Evolutionary conservation across 37 sponge, comb jelly and placozoan genomes (phyloP).

Genomic region (Aphrocallistes beatrix): DNA sequence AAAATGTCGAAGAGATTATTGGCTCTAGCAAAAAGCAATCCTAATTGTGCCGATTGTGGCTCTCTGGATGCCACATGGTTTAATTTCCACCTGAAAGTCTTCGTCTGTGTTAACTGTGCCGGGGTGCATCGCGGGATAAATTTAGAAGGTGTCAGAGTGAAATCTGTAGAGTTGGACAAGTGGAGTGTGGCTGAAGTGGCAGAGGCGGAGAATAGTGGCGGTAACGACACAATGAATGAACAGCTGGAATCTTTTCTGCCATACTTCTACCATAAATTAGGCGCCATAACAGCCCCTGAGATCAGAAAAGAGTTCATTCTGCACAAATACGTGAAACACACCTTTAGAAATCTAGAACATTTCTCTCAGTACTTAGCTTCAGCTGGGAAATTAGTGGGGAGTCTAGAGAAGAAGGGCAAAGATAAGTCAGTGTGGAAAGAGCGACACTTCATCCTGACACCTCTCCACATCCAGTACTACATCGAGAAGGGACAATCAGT

Average conservation of each 20-base stretch:
- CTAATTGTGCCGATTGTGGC: background rate
- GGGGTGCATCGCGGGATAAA: background rate
- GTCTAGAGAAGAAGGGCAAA: background rate
- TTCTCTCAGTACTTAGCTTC: background rate
- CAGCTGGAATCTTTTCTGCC: background rate
- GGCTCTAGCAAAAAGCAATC: background rate
- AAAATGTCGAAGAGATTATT: background rate
- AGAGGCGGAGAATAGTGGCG: background rate
- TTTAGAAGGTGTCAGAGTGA: background rate
- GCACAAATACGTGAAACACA: background rate
- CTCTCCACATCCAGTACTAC: background rate
- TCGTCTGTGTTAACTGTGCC: background rate
- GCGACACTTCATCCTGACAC: background rate
- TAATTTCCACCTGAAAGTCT: background rate
- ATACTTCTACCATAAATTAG: background rate
- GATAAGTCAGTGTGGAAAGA: background rate
- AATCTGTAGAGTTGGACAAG: background rate
- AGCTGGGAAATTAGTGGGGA: background rate
- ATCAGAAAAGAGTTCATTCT: background rate
- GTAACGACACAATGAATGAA: background rate
- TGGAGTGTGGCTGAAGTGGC: background rate
- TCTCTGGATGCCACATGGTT: background rate
- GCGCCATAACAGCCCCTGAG: background rate
- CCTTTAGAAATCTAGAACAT: background rate
- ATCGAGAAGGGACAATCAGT: background rate